Conservation (phyloP, 2,888 invertebrate genomes). For the Ectobius pallidus region DNA sequence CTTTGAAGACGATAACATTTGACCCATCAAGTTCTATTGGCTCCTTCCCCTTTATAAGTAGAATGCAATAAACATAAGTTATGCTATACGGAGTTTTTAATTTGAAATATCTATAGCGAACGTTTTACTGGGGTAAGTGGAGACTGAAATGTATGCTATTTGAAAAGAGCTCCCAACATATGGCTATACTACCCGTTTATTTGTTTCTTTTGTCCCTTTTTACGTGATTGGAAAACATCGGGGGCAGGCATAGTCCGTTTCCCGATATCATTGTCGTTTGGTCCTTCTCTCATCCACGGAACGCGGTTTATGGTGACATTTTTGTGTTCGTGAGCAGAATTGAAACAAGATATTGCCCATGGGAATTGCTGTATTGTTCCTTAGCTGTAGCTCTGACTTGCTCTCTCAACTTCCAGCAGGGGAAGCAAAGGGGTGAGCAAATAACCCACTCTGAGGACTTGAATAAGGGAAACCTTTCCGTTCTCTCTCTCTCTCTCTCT, state of each 20-base stretch:
- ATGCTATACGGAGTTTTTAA: background rate
- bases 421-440: background rate
- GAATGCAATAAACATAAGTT: background rate
- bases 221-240: conserved; percentile 29
- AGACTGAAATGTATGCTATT: background rate
- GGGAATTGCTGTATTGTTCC: conserved; percentile 31
- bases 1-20: background rate
- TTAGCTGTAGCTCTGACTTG: background rate
- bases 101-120: background rate
- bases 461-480: background rate
- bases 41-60: background rate
- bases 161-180: conserved; percentile 2
- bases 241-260: background rate
- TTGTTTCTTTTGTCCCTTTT: conserved; percentile 25
- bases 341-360: conserved; percentile 34
- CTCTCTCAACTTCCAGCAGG: background rate
- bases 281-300: conserved; percentile 1
- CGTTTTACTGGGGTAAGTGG: background rate
- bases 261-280: conserved; percentile 24
- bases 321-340: conserved; percentile 34
- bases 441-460: background rate
- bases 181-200: conserved; percentile 9
- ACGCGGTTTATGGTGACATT: conserved; percentile 36
- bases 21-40: background rate
- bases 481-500: no score